Conservation (phyloP, 2,113 vertebrate genomes). For the Grantiella picta region DNA sequence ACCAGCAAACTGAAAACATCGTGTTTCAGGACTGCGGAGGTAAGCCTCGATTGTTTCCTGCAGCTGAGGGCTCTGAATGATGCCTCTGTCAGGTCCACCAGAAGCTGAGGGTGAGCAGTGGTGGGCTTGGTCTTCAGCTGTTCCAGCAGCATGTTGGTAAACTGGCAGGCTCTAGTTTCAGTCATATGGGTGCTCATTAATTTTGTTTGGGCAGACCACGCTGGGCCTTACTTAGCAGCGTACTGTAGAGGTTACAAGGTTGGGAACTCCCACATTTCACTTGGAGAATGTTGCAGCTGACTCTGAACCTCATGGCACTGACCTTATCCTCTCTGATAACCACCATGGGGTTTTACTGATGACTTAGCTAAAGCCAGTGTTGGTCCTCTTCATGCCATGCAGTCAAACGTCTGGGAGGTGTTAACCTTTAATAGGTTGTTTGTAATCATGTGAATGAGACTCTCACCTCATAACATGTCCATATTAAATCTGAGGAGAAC, state of each 20-base stretch:
- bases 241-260: background rate
- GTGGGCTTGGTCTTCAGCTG: background rate
- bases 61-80: background rate
- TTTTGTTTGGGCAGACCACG: background rate
- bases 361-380: background rate
- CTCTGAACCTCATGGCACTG: background rate
- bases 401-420: background rate
- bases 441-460: background rate
- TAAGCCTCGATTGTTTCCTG: slow-evolving; percentile 6
- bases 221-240: background rate
- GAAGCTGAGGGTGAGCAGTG: background rate
- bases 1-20: slow-evolving; percentile 34
- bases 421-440: background rate
- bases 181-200: background rate
- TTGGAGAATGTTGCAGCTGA: background rate
- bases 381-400: background rate
- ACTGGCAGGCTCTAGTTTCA: background rate
- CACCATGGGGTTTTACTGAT: background rate
- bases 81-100: background rate
- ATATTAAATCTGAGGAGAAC: background rate
- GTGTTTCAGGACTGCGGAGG: slow-evolving; percentile 82
- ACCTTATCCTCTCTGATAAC: background rate
- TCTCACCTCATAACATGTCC: fast-evolving
- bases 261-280: background rate
- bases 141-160: fast-evolving